Evolutionary conservation across 2,113 vertebrate species (phyloP).

Genomic region (Potamarius usumacintae): DNA sequence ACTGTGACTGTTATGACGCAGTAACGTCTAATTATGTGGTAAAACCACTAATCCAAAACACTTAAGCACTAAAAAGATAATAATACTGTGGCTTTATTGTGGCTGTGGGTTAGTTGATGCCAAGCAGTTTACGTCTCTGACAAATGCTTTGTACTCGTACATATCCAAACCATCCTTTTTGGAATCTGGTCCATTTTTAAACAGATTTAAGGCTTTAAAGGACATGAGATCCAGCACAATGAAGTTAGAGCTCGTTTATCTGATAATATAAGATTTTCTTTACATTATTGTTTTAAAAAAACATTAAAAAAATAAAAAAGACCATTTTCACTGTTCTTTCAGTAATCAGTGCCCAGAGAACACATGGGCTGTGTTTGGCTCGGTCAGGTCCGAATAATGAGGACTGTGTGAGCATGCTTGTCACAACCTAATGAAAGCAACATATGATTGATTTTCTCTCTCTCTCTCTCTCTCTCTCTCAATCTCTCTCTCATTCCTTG

Average conservation of each 20-base stretch:
- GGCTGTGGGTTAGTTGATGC: neutral
- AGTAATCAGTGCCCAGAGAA: constrained; percentile 1
- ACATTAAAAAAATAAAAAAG: neutral
- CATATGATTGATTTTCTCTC: constrained; percentile 61
- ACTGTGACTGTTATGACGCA: constrained; percentile 6
- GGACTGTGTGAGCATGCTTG: constrained; percentile 58
- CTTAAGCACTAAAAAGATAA: constrained; percentile 29
- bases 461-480: constrained; percentile 18
- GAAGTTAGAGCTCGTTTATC: neutral
- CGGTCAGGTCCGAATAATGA: constrained; percentile 61
- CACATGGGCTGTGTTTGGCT: constrained; percentile 39
- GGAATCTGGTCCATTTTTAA: neutral
- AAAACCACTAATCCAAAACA: constrained; percentile 19
- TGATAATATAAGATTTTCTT: neutral
- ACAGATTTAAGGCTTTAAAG: neutral
- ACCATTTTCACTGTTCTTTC: neutral
- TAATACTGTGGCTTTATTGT: constrained; percentile 11
- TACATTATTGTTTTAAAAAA: neutral
- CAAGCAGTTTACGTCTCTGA: constrained; percentile 2
- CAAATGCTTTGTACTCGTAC: neutral
- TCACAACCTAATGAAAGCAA: constrained; percentile 66
- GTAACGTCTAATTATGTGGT: constrained; percentile 28
- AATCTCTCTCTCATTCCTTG: neutral
- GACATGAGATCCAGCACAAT: neutral
- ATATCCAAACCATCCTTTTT: neutral